Conservation (phyloP, 2,888 invertebrate genomes). For the Lithodes maja region DNA sequence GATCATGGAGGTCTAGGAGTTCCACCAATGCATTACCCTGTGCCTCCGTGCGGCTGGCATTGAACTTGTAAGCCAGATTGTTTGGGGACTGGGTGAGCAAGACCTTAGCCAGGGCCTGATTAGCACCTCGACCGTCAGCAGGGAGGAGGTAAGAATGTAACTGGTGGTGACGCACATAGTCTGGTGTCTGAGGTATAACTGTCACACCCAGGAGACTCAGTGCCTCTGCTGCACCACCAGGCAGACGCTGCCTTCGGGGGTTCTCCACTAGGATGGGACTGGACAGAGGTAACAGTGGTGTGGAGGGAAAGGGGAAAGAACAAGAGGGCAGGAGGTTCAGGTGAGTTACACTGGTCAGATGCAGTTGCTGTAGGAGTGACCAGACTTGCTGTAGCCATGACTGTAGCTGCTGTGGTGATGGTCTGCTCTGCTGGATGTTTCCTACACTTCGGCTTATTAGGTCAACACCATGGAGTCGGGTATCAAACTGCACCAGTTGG, state of each 20-base stretch:
- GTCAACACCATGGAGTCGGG: background rate
- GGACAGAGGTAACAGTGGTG: background rate
- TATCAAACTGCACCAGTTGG: conserved; percentile 11
- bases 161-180: conserved; percentile 19
- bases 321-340: conserved; percentile 17
- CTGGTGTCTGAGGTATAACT: conserved; percentile 15
- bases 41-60: background rate
- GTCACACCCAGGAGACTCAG: conserved; percentile 21
- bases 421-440: background rate
- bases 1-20: background rate
- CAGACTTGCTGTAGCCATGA: conserved; percentile 33
- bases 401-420: background rate
- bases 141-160: background rate
- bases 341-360: conserved; percentile 2
- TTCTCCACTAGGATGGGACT: too few species aligned
- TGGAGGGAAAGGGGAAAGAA: background rate
- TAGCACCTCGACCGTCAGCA: conserved; percentile 14
- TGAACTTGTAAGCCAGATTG: background rate
- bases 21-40: conserved; percentile 1
- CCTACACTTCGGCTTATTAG: background rate
- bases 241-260: too few species aligned
- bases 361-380: conserved; percentile 9
- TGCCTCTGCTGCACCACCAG: background rate
- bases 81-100: background rate
- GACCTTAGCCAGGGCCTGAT: conserved; percentile 24